Percentiles rank a stretch among this genome's conserved stretches.
Conservation (phyloP, 2,113 vertebrate genomes). For the Pseudorhombus dupliciocellatus region DNA sequence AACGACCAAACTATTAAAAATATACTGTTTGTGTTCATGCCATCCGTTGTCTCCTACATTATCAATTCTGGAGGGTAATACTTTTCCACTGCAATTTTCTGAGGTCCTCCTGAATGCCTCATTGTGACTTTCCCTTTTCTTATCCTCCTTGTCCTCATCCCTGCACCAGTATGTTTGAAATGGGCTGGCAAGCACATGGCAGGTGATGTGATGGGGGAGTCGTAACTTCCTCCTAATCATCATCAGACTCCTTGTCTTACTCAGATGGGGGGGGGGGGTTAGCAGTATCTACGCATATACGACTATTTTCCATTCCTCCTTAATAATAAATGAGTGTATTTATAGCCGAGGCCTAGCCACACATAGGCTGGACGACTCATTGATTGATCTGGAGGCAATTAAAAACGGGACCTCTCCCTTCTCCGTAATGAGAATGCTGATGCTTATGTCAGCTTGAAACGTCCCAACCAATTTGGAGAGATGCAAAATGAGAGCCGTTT, state of each 20-base stretch:
- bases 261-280: too few species aligned
- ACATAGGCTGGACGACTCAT: not conserved
- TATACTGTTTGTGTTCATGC: not conserved
- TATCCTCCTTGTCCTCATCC: too few species aligned
- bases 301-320: not conserved
- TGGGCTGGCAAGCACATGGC: too few species aligned
- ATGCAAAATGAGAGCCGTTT: constrained; percentile 31
- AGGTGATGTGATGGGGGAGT: too few species aligned
- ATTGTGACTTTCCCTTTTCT: too few species aligned
- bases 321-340: not conserved
- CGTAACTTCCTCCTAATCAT: too few species aligned
- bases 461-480: constrained; percentile 31
- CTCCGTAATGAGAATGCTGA: constrained; percentile 32
- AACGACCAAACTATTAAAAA: too few species aligned
- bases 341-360: not conserved
- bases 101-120: too few species aligned
- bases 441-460: constrained; percentile 26
- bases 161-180: too few species aligned
- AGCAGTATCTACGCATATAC: not conserved
- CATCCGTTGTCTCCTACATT: not conserved
- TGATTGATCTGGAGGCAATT: constrained; percentile 43
- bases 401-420: constrained; percentile 17
- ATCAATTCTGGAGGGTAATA: too few species aligned
- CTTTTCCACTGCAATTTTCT: too few species aligned
- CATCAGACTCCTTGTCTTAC: too few species aligned